Evolutionary conservation across 2,888 invertebrate genomes (phyloP).

Genomic region (Mythimna ferrago): DNA sequence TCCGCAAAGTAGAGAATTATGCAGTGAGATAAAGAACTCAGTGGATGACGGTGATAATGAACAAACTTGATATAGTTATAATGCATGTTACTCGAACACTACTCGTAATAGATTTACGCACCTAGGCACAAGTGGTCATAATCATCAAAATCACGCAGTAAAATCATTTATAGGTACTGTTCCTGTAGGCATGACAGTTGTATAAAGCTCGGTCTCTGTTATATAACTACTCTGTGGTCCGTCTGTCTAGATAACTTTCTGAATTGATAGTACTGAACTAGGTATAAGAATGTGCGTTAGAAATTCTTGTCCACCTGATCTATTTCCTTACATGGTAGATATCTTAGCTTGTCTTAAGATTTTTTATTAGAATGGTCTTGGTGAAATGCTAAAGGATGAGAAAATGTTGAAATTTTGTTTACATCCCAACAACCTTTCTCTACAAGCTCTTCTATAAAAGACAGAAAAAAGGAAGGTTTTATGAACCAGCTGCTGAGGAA

Average conservation of each 20-base stretch:
- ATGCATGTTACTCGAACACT: no score
- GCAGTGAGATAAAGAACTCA: no score
- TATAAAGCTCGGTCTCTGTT: conserved; percentile 9
- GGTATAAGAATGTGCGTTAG: conserved; percentile 42
- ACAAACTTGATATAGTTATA: no score
- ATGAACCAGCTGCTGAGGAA: background rate
- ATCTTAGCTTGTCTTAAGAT: background rate
- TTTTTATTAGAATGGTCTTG: conserved; percentile 2
- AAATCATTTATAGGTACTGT: background rate
- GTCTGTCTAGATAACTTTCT: conserved; percentile 48
- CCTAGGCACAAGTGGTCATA: background rate
- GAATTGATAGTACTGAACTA: conserved; percentile 39
- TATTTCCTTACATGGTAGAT: conserved; percentile 39
- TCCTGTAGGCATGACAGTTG: background rate
- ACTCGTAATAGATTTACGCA: background rate
- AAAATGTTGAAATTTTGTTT: conserved; percentile 10
- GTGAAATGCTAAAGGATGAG: conserved; percentile 9
- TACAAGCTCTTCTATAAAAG: background rate
- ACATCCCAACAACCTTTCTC: background rate
- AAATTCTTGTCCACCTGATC: conserved; percentile 39
- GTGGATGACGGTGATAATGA: no score
- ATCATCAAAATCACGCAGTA: background rate
- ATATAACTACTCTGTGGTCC: conserved; percentile 5
- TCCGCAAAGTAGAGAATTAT: no score
- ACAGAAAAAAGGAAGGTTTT: background rate